Evolutionary conservation across 2,888 invertebrate species (phyloP).

Genomic region (Rhamnusium bicolor): DNA sequence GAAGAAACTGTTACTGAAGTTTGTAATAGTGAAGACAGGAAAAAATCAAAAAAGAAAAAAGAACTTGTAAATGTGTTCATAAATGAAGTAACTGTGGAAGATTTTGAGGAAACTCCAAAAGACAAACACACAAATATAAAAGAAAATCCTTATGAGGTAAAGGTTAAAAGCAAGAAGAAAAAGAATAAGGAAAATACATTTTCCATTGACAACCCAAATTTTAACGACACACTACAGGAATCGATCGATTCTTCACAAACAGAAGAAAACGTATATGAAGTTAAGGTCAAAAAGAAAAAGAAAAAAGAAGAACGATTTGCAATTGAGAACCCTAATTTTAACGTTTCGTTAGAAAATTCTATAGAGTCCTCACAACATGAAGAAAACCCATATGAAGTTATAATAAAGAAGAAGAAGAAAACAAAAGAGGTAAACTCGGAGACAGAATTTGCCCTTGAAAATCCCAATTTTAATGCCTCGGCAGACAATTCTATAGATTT

Average conservation of each 20-base stretch:
- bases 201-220: constrained; percentile 54
- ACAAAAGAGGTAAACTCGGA: too few species aligned
- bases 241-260: constrained; percentile 26
- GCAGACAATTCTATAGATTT: not conserved
- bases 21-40: not conserved
- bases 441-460: constrained; percentile 41
- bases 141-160: constrained; percentile 45
- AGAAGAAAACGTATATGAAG: constrained; percentile 43
- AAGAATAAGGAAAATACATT: constrained; percentile 33
- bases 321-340: constrained; percentile 47
- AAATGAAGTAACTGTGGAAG: not conserved
- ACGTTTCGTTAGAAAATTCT: not conserved
- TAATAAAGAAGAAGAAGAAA: constrained; percentile 33
- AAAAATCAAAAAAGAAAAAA: not conserved
- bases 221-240: constrained; percentile 35
- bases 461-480: constrained; percentile 42
- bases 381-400: constrained; percentile 37
- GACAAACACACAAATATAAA: not conserved
- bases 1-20: constrained; percentile 18
- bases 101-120: not conserved
- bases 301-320: constrained; percentile 10
- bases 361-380: not conserved
- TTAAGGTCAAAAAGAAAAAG: constrained; percentile 39
- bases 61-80: not conserved
- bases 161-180: constrained; percentile 46